Evolutionary conservation across 2,113 vertebrate species (phyloP).

Genomic region (Callaeas wilsoni): DNA sequence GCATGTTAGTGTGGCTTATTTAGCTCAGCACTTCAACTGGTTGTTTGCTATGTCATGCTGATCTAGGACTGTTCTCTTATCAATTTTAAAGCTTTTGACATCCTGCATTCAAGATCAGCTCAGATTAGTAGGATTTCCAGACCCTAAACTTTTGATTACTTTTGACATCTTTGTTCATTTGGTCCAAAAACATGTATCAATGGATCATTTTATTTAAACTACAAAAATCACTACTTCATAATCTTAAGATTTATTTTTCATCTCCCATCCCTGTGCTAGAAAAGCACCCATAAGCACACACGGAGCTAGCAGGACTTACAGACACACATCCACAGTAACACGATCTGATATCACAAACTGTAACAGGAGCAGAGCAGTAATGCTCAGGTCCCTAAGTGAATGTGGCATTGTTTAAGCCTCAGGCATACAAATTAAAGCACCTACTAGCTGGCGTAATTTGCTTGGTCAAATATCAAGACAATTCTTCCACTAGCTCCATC

Average conservation of each 20-base stretch:
- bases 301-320: not conserved
- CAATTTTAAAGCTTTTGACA: conserved; percentile 61
- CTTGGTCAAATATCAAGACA: conserved; percentile 63
- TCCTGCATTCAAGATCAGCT: conserved; percentile 53
- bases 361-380: conserved; percentile 47
- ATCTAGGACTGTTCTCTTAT: conserved; percentile 41
- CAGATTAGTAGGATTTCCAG: conserved; percentile 26
- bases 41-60: conserved; percentile 48
- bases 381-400: conserved; percentile 45
- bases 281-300: not conserved
- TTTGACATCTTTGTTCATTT: conserved; percentile 1
- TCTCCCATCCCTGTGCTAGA: fast-evolving
- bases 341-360: not conserved
- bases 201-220: not conserved
- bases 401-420: conserved; percentile 63
- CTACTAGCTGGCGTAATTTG: conserved; percentile 62
- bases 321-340: not conserved
- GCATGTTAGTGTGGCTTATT: not conserved
- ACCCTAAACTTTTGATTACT: conserved; percentile 47
- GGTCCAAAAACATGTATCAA: not conserved
- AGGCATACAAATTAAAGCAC: conserved; percentile 65
- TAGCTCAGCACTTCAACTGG: not conserved
- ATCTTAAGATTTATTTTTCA: not conserved
- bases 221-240: not conserved
- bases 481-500: conserved; percentile 60